Evolutionary conservation across 2,888 invertebrate genomes (phyloP), one percentile per base, ranked within the genome.

Genomic region (Argyresthia goedartella): DNA sequence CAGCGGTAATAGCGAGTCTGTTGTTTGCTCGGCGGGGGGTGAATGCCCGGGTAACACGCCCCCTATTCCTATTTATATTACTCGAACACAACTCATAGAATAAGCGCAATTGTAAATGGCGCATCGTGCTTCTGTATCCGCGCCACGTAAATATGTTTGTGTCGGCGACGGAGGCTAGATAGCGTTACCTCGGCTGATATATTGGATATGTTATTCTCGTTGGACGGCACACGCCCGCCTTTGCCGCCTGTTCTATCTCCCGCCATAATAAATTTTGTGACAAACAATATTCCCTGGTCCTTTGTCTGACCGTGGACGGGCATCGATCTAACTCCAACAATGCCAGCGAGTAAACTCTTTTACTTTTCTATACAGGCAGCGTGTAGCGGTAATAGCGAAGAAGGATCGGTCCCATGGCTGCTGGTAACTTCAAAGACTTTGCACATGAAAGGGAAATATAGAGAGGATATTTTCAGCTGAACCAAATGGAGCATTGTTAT

Each of bases 221-320:
- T 25, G 25, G 25, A 25, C 25, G 25, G 25, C 25, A 25, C 25
- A 25, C 25, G 33, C 46, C 13, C 15, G 41, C 60, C 62, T 60
- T 57, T 59, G 59, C 61, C 60, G 59, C 59, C 60, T 63, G 61
- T 62, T 60, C 64, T 65, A 66, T 67, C 71, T 66, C 66, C 65
- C 64, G 71, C 74, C 69, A 70, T 80, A 82, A 82, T 82, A 84
- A 82, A 82, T 82, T 82, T 81, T 73, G 76, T 79, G 76, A 79
- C 81, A 81, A 82, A 84, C 82, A 82, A 81, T 82, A 82, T 82
- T 79, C 77, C 73, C 71, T 58, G 67, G 69, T 71, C 81, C 76
- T 78, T 81, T 81, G 81, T 85, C 75, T 74, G 76, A 64, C 63
- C 66, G 68, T 58, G 60, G 62, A 65, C 69, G 66, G 60, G 68